Percentiles rank a stretch among this genome's conserved stretches.
Evolutionary conservation across 2,113 vertebrate species (phyloP).

Genomic region (Ammospiza caudacuta): DNA sequence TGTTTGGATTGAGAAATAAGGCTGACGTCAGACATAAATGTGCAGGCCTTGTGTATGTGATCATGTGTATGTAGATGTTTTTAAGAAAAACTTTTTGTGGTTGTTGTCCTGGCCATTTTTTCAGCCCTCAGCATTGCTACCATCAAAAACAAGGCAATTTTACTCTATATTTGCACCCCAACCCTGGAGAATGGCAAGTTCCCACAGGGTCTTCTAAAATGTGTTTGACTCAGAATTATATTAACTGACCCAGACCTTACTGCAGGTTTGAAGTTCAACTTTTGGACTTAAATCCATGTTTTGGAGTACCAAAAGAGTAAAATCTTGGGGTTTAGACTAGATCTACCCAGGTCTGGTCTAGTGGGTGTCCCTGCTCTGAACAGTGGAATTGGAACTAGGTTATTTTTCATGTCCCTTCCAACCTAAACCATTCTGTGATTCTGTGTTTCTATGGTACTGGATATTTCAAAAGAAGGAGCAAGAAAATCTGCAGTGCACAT

Average conservation of each 20-base stretch:
- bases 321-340: not conserved
- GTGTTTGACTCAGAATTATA: not conserved
- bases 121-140: not conserved
- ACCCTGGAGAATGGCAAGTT: not conserved
- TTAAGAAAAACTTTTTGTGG: not conserved
- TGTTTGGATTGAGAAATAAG: not conserved
- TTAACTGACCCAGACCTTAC: not conserved
- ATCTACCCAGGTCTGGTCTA: not conserved
- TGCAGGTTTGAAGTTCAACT: not conserved
- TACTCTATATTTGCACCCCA: not conserved
- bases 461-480: not conserved
- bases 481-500: not conserved
- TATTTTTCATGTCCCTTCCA: not conserved
- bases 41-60: not conserved
- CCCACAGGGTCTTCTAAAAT: not conserved
- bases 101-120: not conserved
- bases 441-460: fast-evolving
- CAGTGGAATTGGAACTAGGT: not conserved
- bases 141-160: not conserved
- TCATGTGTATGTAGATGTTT: no score
- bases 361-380: not conserved
- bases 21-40: not conserved
- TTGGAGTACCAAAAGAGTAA: not conserved
- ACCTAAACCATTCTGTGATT: not conserved
- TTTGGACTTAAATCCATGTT: not conserved